These are phyloP conservation scores for Scaptomyza reducta DNA, from an alignment of 2,888 invertebrate genomes.

Conservation along the genomic window DNA sequence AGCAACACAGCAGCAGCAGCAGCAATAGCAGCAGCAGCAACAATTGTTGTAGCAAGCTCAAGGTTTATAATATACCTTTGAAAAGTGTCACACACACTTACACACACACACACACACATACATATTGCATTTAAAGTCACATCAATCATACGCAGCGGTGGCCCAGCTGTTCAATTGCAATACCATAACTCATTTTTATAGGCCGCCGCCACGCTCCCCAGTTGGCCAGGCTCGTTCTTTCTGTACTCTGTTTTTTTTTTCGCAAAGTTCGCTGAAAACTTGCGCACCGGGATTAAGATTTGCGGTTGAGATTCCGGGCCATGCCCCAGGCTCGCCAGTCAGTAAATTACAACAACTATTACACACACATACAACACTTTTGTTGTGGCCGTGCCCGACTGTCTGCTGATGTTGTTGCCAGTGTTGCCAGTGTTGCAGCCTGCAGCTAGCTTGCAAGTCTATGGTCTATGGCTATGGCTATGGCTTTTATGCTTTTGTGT, in stretches of 20 bases:
- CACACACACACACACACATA: slow-evolving; percentile 1
- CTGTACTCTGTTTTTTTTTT: neutral
- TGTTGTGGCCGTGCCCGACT: slow-evolving; percentile 47
- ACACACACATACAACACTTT: slow-evolving; percentile 45
- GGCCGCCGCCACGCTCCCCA: slow-evolving; percentile 63
- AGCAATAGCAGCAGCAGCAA: neutral
- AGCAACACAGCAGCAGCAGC: slow-evolving; percentile 3
- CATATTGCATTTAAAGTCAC: slow-evolving; percentile 64
- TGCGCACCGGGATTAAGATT: slow-evolving; percentile 82
- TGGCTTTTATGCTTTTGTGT: slow-evolving; percentile 51
- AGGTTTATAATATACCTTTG: slow-evolving; percentile 51
- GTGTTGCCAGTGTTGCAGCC: neutral
- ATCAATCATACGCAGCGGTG: slow-evolving; percentile 81
- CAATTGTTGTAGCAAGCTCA: slow-evolving; percentile 34
- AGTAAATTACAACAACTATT: slow-evolving; percentile 81
- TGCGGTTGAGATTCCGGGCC: slow-evolving; percentile 72
- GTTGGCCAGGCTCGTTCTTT: slow-evolving; percentile 24
- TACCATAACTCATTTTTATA: slow-evolving; percentile 80
- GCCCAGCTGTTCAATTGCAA: slow-evolving; percentile 80
- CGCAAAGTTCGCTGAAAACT: slow-evolving; percentile 76
- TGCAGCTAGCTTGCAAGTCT: slow-evolving; percentile 26
- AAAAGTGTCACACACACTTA: slow-evolving; percentile 51
- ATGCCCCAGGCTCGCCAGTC: slow-evolving; percentile 57
- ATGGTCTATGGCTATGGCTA: slow-evolving; percentile 39
- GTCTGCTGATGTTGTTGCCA: slow-evolving; percentile 31